Evolutionary conservation across 2,113 vertebrate species (phyloP).

Genomic region (Spea multiplicata): DNA sequence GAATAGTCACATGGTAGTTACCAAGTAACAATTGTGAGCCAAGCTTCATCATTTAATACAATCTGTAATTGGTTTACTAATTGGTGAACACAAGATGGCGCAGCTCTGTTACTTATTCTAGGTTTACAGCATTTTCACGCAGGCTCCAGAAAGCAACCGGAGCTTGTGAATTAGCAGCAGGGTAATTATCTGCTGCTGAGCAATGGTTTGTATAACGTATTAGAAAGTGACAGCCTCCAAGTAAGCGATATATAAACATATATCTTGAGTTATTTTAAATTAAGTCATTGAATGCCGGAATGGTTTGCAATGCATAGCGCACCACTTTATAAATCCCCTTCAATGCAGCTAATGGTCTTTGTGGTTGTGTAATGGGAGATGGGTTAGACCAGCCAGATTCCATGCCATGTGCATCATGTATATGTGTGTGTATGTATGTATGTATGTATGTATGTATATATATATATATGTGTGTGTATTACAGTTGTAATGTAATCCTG

Average conservation of each 20-base stretch:
- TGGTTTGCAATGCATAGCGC: background rate
- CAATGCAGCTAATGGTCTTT: background rate
- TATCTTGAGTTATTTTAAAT: background rate
- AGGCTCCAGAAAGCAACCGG: constrained; percentile 17
- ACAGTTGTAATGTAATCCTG: too few relatives aligned
- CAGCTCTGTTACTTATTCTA: constrained; percentile 42
- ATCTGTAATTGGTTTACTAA: background rate
- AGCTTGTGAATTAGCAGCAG: constrained; percentile 37
- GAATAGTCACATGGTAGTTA: too few relatives aligned
- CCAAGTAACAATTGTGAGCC: too few relatives aligned
- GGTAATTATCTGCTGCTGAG: constrained; percentile 38
- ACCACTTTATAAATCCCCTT: background rate
- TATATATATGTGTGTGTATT: background rate
- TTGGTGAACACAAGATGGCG: constrained; percentile 58
- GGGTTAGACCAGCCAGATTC: background rate
- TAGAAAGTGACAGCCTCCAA: constrained; percentile 36
- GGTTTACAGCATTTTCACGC: background rate
- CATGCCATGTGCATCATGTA: background rate
- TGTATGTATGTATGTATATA: background rate
- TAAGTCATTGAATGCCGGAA: background rate
- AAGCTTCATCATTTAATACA: too few relatives aligned
- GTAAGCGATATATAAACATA: constrained; percentile 22
- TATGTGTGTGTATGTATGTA: background rate
- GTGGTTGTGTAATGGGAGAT: background rate
- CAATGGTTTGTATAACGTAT: constrained; percentile 27